Conservation (phyloP, 2,797 vertebrate genomes). For the Xiphophorus birchmanni region DNA sequence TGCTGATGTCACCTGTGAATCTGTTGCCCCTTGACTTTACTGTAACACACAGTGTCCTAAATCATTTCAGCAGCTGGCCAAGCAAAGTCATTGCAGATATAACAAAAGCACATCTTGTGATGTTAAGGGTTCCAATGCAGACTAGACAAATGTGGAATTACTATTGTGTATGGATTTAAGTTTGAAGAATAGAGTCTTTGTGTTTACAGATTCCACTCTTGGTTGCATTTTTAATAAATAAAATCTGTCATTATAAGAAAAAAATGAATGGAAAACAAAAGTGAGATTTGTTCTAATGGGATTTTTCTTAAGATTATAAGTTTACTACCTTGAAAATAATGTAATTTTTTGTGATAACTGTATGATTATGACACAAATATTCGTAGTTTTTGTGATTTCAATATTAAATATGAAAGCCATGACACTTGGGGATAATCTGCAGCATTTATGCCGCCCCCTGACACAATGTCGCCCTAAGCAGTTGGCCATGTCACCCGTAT, state of each 20-base stretch:
- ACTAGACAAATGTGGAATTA: background rate
- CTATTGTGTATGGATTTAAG: background rate
- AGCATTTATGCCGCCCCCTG: no score
- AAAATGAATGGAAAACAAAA: background rate
- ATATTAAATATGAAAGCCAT: background rate
- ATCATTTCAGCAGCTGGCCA: constrained; percentile 13
- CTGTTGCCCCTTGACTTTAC: constrained; percentile 22
- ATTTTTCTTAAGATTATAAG: background rate
- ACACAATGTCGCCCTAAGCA: no score
- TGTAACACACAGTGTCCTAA: constrained; percentile 27
- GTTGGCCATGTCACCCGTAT: no score
- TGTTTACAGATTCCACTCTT: background rate
- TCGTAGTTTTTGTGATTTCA: background rate
- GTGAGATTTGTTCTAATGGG: background rate
- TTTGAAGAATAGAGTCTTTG: background rate
- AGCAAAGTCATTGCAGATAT: background rate
- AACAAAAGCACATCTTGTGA: constrained; percentile 4
- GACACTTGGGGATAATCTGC: background rate
- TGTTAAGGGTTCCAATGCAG: constrained; percentile 23
- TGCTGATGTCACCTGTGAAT: constrained; percentile 24
- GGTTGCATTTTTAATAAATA: background rate
- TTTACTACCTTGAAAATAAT: background rate
- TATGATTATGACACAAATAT: background rate
- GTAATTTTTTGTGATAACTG: background rate
- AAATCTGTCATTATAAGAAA: background rate